These are phyloP conservation scores for Tuta absoluta DNA, from an alignment of 2,888 invertebrate species.

Conservation along the genomic window DNA sequence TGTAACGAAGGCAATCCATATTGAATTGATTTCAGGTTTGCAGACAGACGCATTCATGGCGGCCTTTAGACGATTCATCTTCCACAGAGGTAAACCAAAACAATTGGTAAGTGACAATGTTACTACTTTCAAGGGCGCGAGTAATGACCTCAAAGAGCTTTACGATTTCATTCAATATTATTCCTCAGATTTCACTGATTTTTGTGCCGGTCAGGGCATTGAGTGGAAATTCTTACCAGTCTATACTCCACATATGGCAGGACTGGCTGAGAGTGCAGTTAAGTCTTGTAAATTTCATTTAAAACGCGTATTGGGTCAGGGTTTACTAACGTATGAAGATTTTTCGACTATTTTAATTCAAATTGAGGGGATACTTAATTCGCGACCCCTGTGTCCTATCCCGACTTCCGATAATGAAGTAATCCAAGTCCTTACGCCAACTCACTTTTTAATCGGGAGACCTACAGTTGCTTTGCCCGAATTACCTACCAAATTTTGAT, in stretches of 20 bases:
- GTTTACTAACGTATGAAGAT: conserved; percentile 26
- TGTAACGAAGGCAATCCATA: conserved; percentile 22
- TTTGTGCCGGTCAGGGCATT: neutral
- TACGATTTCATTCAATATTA: neutral
- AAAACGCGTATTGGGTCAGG: conserved; percentile 21
- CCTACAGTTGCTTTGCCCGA: conserved; percentile 22
- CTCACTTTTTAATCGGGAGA: conserved; percentile 27
- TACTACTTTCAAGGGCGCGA: conserved; percentile 27
- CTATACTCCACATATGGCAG: conserved; percentile 19
- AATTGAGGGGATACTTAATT: conserved; percentile 27
- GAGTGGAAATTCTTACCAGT: conserved; percentile 19
- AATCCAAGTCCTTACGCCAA: conserved; percentile 22
- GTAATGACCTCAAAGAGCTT: conserved; percentile 25
- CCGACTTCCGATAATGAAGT: conserved; percentile 19
- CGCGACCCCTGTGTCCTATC: conserved; percentile 18
- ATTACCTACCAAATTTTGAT: neutral
- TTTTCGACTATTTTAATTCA: conserved; percentile 24
- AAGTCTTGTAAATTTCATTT: conserved; percentile 27
- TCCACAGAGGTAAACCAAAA: conserved; percentile 28
- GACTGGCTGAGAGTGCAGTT: conserved; percentile 20
- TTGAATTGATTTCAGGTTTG: conserved; percentile 27
- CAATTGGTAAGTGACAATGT: conserved; percentile 28
- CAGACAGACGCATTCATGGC: conserved; percentile 25
- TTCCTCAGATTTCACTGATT: neutral
- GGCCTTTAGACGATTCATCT: conserved; percentile 27